Evolutionary conservation across 1,140 invertebrate genomes (phyloP), one percentile per base, ranked within the genome.

Genomic region (Pollicipes pollicipes): DNA sequence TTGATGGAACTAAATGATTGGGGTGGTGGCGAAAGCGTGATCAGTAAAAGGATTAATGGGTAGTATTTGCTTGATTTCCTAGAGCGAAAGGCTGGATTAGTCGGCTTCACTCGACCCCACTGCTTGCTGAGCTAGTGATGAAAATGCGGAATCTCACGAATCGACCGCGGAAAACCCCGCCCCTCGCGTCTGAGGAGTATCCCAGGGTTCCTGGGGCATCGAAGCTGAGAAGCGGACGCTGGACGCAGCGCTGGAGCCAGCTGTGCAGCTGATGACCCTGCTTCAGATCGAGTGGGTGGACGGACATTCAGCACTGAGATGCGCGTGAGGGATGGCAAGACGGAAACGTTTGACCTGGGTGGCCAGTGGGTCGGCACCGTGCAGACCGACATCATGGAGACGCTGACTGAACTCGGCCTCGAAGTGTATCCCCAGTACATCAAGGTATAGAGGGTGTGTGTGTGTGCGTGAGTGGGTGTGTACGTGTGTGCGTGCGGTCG

Each of bases 341-440:
- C 29, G 30, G 75, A 76, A 68, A 70, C 30, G 32, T 75, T 76
- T 68, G 77, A 78, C 69, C 68, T 78, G 16, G 76, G 77, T 1
- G 77, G 76, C 26, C 77, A 78, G 29, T 78, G 75, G 72, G 77
- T 78, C 16, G 73, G 75, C 6, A 69, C 74, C n/a, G 75, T 72
- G n/a, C 77, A 78, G 64, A 71, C 73, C 29, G 73, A 77, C 69
- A 70, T 77, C 30, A 70, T 77, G 67, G 66, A 75, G 29, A 66
- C 77, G 31, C 67, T 76, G 28, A 70, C 75, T 45, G 75, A 78
- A 45, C 72, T 78, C 28, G 75, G 73, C 26, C 69, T 76, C 29
- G 72, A 75, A 30, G 76, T 35, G 17, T 35, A 35, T 35, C 35
- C 35, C 17, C 35, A 6, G 6, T 35, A 35, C 35, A 35, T 35